Conservation (phyloP, 1,140 invertebrate species). For the Drosophila parvula region DNA sequence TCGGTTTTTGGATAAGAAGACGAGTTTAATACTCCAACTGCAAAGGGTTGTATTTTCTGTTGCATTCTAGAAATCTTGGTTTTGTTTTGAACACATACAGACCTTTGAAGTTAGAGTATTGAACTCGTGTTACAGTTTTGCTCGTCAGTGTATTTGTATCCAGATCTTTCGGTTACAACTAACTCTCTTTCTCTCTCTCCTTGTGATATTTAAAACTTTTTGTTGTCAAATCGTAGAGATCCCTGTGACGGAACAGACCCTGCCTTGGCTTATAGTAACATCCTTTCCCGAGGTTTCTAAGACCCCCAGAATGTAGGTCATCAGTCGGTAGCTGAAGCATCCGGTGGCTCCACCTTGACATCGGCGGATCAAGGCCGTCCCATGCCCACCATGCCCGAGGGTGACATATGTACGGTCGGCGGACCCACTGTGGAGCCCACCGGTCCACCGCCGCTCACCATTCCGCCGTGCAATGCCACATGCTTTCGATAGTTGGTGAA, state of each 20-base stretch:
- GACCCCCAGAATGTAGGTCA: background rate
- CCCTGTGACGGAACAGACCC: background rate
- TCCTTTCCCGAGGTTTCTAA: background rate
- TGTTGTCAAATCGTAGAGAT: background rate
- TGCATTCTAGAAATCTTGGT: no score
- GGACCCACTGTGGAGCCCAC: conserved; percentile 5
- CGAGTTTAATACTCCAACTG: no score
- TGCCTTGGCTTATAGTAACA: background rate
- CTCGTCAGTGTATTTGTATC: background rate
- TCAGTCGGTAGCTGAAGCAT: conserved; percentile 35
- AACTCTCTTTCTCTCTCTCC: background rate
- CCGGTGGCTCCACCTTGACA: conserved; percentile 71
- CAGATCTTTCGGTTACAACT: background rate
- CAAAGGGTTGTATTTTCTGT: no score
- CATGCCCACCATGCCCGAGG: conserved; percentile 41
- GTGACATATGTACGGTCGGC: conserved; percentile 37
- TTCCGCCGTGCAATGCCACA: conserved; percentile 51
- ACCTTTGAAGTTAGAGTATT: no score
- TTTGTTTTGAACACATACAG: no score
- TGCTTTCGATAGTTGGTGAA: conserved; percentile 94
- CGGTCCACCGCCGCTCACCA: conserved; percentile 8
- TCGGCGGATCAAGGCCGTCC: conserved; percentile 65
- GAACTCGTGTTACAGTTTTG: no score
- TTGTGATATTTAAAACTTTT: background rate
- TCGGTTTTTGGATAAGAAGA: background rate